Evolutionary conservation across 2,888 invertebrate genomes (phyloP), one percentile per base, ranked within the genome.

Genomic region (Melinaea menophilus): DNA sequence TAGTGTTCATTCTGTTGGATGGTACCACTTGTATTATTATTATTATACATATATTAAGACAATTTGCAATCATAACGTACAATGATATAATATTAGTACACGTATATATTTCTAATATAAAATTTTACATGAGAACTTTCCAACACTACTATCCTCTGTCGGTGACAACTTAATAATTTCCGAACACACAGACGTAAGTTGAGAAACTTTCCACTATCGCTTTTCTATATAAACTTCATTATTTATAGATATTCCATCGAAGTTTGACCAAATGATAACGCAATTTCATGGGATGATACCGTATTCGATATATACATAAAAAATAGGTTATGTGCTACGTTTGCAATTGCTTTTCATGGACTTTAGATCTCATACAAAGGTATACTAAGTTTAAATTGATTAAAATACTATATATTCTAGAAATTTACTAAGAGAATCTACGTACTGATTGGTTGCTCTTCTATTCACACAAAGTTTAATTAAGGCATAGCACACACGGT

Each of bases 321-420:
- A 45, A 9, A 59, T 57, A 46, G 61, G 70, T 67, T 71, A 85
- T 88, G 87, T 88, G 87, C 77, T 80, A 77, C 65, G 69, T 87
- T 68, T 85, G 77, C 73, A 77, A 71, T 65, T 86, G 82, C 68
- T 79, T 81, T 65, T 74, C 73, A 61, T 85, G 81, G 81, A 63
- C 68, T 31, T 71, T 87, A 64, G 86, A 87, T 71, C 66, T 84
- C 37, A 2, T 85, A 66, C 87, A 88, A 75, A 83, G 85, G 87
- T 86, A 63, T n/a, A 7, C 1, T 11, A 9, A 31, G 5, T 51
- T 51, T 22, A 51, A 22, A 22, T 51, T 2, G 5, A 4, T 37
- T 37, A 37, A 37, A 3, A 5, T 37, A 37, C 37, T 37, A 22
- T 37, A 37, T 5, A 4, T 37, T 37, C 37, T 37, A 37, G 37